phyloP scores from a whole-genome alignment of 2,888 invertebrate genomes.

The Phengaris alcon region DNA sequence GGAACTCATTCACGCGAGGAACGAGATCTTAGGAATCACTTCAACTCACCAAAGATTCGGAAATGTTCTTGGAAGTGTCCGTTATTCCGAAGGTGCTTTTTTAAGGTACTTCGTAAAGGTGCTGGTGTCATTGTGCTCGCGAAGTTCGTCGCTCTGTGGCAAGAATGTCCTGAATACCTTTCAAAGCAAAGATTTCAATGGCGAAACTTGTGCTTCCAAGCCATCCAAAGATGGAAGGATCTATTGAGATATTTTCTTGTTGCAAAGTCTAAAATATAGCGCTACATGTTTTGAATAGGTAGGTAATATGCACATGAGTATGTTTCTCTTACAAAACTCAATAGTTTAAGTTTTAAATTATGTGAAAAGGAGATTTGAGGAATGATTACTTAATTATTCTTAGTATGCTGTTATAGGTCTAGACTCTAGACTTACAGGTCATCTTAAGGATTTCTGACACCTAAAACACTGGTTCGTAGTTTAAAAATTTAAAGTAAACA shows the following conservation, averaged over 20 bases:
- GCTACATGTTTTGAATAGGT: background rate
- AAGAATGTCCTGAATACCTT: background rate
- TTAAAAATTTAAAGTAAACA: background rate
- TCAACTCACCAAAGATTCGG: constrained; percentile 13
- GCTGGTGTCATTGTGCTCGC: constrained; percentile 20
- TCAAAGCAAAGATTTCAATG: constrained; percentile 10
- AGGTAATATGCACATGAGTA: background rate
- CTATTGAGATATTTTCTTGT: constrained; percentile 2
- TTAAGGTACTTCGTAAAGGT: background rate
- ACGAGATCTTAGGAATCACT: constrained; percentile 14
- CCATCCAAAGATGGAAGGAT: constrained; percentile 1
- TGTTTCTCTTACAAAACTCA: background rate
- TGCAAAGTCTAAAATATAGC: background rate
- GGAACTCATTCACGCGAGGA: constrained; percentile 24
- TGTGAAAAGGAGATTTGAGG: background rate
- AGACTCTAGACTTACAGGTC: background rate
- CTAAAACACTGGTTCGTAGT: background rate
- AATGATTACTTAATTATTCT: background rate
- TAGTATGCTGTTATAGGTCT: background rate
- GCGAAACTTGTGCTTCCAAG: background rate
- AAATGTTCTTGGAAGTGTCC: background rate
- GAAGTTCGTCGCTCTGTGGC: constrained; percentile 22
- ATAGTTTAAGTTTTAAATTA: background rate
- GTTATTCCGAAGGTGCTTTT: background rate
- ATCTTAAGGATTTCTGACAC: background rate